Evolutionary conservation across 2,113 vertebrate genomes (phyloP), one percentile per base, ranked within the genome.

Genomic region (Tinamus guttatus): DNA sequence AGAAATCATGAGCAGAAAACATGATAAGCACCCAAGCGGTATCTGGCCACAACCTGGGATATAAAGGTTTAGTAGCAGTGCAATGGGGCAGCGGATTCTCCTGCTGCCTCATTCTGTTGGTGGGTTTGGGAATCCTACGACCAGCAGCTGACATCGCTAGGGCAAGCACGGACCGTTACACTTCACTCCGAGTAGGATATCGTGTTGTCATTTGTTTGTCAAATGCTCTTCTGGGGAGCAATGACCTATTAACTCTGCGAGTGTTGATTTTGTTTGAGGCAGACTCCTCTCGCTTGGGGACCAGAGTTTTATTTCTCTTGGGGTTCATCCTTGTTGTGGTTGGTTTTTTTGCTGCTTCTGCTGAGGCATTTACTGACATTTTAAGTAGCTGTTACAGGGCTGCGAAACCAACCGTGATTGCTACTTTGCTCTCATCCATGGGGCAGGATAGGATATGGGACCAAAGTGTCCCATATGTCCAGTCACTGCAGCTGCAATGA

Each of bases 171-270:
- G 78, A 74, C 94, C 84, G 54, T 70, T 78, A 77, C 75, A 34
- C 40, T 76, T 24, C 70, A 4, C 74, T 59, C 58, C 10, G 27
- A 67, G 60, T 11, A 78, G 64, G 41, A 24, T 24, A 78, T 67
- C 2, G 41, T 80, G 89, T 74, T 93, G 67, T 79, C 78, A 63
- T 85, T 85, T 87, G 40, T 87, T 93, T 93, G 81, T 70, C 78
- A 85, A 77, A 91, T 17, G 54, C 58, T 85, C 40, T 59, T 87
- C 75, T 79, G 54, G 11, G 62, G 59, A 77, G 59, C 59, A 73
- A 14, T 45, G 67, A 74, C 54, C 82, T 91, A 19, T n/a, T 68
- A 60, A 34, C 34, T 52, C 22, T 12, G 10, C 17, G 30, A 58
- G 43, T 22, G 58, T 67, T 73, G 81, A 11, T 87, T 87, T 87